phyloP scores from a whole-genome alignment of 2,113 vertebrate species.

The Lepus americanus region DNA sequence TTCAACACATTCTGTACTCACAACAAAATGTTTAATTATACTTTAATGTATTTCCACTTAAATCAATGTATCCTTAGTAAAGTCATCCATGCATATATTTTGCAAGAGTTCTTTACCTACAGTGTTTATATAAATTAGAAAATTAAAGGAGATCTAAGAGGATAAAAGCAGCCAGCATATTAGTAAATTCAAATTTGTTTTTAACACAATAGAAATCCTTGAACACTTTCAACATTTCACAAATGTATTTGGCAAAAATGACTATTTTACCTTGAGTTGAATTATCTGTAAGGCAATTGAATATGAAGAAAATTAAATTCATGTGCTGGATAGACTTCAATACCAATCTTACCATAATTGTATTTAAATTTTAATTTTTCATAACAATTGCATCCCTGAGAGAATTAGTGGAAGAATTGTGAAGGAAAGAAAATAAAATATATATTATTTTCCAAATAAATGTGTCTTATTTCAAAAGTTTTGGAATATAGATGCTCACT shows the following conservation, averaged over 20 bases:
- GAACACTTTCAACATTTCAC: background rate
- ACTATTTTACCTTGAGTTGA: conserved; percentile 25
- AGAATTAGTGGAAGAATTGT: conserved; percentile 34
- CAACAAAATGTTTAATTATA: background rate
- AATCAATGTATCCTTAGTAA: conserved; percentile 5
- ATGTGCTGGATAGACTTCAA: conserved; percentile 25
- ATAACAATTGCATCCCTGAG: background rate
- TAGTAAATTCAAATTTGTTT: conserved; percentile 17
- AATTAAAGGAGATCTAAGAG: background rate
- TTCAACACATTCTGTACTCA: background rate
- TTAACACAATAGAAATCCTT: conserved; percentile 8
- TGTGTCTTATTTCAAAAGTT: background rate
- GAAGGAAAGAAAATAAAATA: background rate
- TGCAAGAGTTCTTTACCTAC: background rate
- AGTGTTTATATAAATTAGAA: conserved; percentile 15
- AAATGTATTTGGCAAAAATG: conserved; percentile 28
- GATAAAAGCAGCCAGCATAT: conserved; percentile 26
- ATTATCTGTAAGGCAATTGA: conserved; percentile 64
- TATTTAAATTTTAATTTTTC: conserved; percentile 62
- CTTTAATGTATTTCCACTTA: conserved; percentile 41
- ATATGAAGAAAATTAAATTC: conserved; percentile 60
- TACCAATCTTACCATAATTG: conserved; percentile 55
- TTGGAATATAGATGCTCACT: background rate
- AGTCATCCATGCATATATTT: background rate
- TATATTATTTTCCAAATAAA: conserved; percentile 21